phyloP scores from a whole-genome alignment of 2,797 vertebrate genomes.

The Graptemys geographica region DNA sequence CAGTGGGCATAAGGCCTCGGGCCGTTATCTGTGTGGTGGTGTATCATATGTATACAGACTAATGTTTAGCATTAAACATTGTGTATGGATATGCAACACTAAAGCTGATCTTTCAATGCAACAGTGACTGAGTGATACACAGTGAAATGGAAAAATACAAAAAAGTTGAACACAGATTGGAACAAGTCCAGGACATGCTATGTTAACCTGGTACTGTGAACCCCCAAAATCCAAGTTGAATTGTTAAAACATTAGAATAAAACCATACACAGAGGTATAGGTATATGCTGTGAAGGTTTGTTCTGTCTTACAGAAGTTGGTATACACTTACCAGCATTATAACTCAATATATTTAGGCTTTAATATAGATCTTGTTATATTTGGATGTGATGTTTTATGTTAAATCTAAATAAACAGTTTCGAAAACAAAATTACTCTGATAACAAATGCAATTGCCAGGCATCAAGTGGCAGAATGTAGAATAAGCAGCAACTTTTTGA shows the following conservation, averaged over 20 bases:
- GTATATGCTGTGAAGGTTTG: neutral
- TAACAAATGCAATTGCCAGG: neutral
- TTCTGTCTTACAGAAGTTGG: neutral
- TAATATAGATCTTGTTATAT: neutral
- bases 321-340: neutral
- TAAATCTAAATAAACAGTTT: neutral
- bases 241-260: neutral
- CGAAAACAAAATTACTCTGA: neutral
- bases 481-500: slow-evolving; percentile 1
- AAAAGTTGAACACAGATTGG: too few species aligned
- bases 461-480: neutral
- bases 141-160: too few species aligned
- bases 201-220: too few species aligned
- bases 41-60: too few species aligned
- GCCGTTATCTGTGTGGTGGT: too few species aligned
- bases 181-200: too few species aligned
- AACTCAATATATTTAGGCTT: neutral
- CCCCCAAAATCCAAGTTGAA: neutral
- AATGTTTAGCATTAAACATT: too few species aligned
- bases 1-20: too few species aligned
- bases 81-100: too few species aligned
- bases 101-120: too few species aligned
- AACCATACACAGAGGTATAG: neutral
- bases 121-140: too few species aligned
- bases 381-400: neutral